Percentiles rank a stretch among this genome's conserved stretches.
Evolutionary conservation across 23 tunicate species (phyloP).

Genomic region (Halocynthia aurantium): DNA sequence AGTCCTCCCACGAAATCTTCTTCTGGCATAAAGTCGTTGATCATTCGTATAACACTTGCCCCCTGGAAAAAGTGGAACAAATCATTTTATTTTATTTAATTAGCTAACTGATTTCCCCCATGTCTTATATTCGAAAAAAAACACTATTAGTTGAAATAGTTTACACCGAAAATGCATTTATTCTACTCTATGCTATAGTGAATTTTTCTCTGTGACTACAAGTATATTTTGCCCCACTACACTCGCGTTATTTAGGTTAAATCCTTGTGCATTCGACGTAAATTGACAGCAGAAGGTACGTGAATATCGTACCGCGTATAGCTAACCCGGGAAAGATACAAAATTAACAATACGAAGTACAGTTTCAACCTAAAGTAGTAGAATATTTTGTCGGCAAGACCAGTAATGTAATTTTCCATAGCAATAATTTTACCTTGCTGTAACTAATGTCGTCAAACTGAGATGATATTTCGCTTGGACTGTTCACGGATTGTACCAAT

Average conservation of each 20-base stretch:
- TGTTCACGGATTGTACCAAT: background rate
- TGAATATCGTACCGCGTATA: too few species aligned
- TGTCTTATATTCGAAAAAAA: too few species aligned
- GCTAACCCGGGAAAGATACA: too few species aligned
- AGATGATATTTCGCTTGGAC: background rate
- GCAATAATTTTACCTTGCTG: background rate
- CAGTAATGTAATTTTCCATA: background rate
- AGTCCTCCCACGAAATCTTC: constrained; percentile 18
- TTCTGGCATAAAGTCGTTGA: constrained; percentile 22
- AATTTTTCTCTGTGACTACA: too few species aligned
- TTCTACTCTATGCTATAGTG: background rate
- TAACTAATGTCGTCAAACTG: constrained; percentile 4
- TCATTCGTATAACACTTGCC: constrained; percentile 30
- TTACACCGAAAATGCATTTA: background rate
- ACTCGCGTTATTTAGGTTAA: too few species aligned
- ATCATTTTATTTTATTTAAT: too few species aligned
- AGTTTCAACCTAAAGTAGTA: background rate
- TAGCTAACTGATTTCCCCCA: too few species aligned
- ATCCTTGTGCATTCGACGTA: too few species aligned
- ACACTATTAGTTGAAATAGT: background rate
- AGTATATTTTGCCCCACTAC: too few species aligned
- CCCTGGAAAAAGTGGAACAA: constrained; percentile 23
- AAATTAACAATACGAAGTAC: too few species aligned
- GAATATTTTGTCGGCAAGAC: background rate
- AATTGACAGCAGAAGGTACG: too few species aligned